Base-by-base conservation (phyloP, 2,888 invertebrate species). In the Cheilosia vernalis region DNA sequence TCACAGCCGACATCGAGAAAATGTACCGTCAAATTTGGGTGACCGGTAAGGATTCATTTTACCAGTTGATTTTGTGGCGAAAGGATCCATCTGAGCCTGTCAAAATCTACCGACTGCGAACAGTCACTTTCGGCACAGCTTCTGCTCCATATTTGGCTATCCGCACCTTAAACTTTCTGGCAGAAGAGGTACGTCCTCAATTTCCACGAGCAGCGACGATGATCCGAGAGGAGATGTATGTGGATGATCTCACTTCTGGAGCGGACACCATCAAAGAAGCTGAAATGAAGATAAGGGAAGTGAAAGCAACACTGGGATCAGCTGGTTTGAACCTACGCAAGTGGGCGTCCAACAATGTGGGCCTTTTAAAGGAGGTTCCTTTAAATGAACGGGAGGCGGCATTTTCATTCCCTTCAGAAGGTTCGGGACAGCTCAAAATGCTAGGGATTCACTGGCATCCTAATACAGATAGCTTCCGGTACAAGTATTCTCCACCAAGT, bases 1-100 rank as follows among this genome's bases (percentile, higher is more conserved):
- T 92, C 13, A 88, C 88, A 9, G 85, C 86, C 15, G 87, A 87
- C 33, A 80, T 87, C 4, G 74, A 69, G 49, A 83, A 80, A 30
- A 60, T 60, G 60, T 60, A 60, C 42, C 60, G 42, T 0, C 60
- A 24, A 60, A 21, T 60, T 10, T 40, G 27, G 27, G 44, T 61
- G 2, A 42, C 15, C 7, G 27, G 19, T 9, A 24, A n/a, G 9
- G 44, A 61, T n/a, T 61, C 44, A 0, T 27, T 24, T 40, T 40
- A 37, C 24, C 58, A 40, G 15, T 15, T 60, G 7, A 60, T 42
- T 5, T n/a, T 60, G 42, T 60, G 42, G 60, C 40, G 60, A 19
- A 40, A 40, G 7, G 21, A 55, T 30, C 53, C 53, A n/a, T 15
- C 30, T 2, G 55, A 63, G 5, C 13, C 19, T 21, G 27, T 63